phyloP scores from a whole-genome alignment of 2,888 invertebrate species.

The Idaea dimidiata region DNA sequence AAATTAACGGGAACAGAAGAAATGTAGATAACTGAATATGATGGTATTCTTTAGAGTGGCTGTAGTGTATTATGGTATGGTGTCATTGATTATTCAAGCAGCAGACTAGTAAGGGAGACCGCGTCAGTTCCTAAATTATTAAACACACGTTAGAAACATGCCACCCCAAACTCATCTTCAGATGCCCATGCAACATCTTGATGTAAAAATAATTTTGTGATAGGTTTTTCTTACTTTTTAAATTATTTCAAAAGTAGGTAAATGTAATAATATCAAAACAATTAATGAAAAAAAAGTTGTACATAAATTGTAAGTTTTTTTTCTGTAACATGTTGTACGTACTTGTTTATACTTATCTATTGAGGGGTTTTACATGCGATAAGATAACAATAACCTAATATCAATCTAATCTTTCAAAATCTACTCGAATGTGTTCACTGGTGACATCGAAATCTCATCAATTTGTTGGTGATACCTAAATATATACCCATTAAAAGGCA shows the following conservation, averaged over 20 bases:
- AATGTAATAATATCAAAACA: no score
- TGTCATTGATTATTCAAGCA: conserved; percentile 74
- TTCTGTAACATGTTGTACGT: no score
- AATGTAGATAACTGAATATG: not conserved
- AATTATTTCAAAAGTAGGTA: not conserved
- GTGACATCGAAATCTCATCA: no score
- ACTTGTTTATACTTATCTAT: no score
- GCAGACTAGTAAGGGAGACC: conserved; percentile 60
- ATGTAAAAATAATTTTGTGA: conserved; percentile 57
- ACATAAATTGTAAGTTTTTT: no score
- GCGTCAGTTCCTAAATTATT: conserved; percentile 72
- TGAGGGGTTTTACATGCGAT: no score
- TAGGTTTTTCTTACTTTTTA: conserved; percentile 18
- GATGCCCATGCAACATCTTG: conserved; percentile 52
- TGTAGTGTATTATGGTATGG: conserved; percentile 42
- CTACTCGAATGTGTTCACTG: no score
- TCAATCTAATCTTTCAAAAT: no score
- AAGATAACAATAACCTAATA: no score
- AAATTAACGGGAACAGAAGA: not conserved
- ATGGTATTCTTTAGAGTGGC: not conserved
- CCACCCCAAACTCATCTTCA: conserved; percentile 63
- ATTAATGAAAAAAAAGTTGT: no score
- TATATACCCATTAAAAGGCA: no score
- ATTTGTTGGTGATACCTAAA: no score
- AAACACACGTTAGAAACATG: conserved; percentile 74